A percentile compares a stretch with the other conserved stretches of the same genome.
These are phyloP conservation scores for Rugalucina vietnamica DNA, from an alignment of 2,888 invertebrate genomes.

Conservation along the genomic window DNA sequence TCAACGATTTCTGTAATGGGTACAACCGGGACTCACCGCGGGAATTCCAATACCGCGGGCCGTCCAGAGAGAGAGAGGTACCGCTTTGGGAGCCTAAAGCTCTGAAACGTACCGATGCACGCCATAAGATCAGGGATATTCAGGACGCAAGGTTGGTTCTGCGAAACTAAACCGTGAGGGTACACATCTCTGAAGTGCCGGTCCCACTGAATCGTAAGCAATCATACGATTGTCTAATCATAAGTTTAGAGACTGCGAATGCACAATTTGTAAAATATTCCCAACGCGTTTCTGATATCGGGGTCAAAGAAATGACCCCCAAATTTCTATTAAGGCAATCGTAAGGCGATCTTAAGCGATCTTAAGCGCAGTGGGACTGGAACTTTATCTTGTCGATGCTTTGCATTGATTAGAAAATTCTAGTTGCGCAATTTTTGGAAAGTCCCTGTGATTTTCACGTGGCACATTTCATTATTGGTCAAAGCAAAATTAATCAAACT, in stretches of 20 bases:
- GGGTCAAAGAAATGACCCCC: neutral
- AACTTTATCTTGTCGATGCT: too few species aligned
- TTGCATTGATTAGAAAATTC: too few species aligned
- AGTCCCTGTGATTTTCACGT: too few species aligned
- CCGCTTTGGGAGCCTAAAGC: constrained; percentile 54
- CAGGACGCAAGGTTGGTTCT: constrained; percentile 55
- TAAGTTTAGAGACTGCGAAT: neutral
- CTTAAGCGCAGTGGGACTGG: too few species aligned
- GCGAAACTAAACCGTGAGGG: neutral
- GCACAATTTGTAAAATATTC: neutral
- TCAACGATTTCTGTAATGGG: constrained; percentile 51
- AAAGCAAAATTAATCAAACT: too few species aligned
- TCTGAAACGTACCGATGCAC: constrained; percentile 49
- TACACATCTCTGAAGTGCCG: neutral
- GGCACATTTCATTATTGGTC: too few species aligned
- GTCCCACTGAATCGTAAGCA: neutral
- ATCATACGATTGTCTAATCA: neutral
- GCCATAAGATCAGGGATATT: constrained; percentile 47
- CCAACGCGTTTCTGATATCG: neutral
- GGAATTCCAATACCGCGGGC: constrained; percentile 37
- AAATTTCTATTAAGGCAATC: neutral
- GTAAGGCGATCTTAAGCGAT: too few species aligned
- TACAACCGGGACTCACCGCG: constrained; percentile 27
- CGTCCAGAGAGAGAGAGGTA: constrained; percentile 29
- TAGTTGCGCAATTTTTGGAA: too few species aligned